Percentiles rank a stretch among this genome's conserved stretches.
Evolutionary conservation across 2,888 invertebrate species (phyloP).

Genomic region (Drosophila mimica): DNA sequence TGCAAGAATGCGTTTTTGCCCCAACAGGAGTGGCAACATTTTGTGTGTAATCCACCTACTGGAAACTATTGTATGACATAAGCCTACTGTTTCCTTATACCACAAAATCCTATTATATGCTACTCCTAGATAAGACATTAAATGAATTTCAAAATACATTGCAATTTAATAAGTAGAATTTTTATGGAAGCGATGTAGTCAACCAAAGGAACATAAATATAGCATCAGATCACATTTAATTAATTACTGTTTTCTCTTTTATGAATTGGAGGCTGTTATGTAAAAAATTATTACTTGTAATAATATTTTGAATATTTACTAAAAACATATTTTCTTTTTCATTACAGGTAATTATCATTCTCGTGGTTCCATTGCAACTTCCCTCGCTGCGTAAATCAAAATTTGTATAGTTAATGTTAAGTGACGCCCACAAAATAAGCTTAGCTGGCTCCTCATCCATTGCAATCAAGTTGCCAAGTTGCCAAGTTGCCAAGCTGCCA

Average conservation of each 20-base stretch:
- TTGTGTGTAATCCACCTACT: neutral
- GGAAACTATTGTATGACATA: neutral
- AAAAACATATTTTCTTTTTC: constrained; percentile 2
- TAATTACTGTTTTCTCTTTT: neutral
- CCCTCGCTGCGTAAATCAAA: constrained; percentile 43
- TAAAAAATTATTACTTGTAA: neutral
- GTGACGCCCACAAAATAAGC: constrained; percentile 26
- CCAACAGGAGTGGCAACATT: neutral
- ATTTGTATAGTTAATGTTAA: constrained; percentile 10
- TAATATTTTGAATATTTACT: neutral
- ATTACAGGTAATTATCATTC: constrained; percentile 62
- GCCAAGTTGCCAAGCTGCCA: constrained; percentile 30
- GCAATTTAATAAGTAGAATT: neutral
- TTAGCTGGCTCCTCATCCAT: constrained; percentile 39
- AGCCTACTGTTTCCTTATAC: neutral
- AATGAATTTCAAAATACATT: neutral
- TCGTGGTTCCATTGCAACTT: neutral
- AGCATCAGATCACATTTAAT: neutral
- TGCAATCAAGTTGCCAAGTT: constrained; percentile 42
- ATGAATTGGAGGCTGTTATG: no score
- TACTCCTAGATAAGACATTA: neutral
- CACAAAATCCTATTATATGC: neutral
- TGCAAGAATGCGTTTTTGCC: neutral
- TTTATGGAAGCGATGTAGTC: neutral
- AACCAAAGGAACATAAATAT: neutral